These are phyloP conservation scores for Poecilia picta DNA, from an alignment of 2,797 vertebrate species.

Conservation along the genomic window DNA sequence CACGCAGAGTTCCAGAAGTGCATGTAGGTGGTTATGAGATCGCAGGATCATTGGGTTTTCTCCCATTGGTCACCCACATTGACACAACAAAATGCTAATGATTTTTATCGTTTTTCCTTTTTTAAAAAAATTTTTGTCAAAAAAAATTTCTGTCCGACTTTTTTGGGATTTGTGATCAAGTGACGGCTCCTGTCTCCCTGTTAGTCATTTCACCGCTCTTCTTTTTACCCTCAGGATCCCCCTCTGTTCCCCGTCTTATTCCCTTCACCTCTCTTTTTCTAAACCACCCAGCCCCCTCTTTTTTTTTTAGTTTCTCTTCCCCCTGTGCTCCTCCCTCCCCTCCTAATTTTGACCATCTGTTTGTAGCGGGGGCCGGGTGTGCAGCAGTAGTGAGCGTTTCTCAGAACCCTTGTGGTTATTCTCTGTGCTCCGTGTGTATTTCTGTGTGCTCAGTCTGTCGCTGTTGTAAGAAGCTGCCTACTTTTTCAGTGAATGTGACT, in stretches of 20 bases:
- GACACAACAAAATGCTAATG: constrained; percentile 39
- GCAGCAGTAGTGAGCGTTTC: constrained; percentile 63
- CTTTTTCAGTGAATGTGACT: constrained; percentile 66
- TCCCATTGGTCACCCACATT: constrained; percentile 53
- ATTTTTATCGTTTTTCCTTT: background rate
- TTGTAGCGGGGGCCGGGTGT: constrained; percentile 63
- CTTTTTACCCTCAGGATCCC: constrained; percentile 12
- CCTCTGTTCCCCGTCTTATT: constrained; percentile 20
- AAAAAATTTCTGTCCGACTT: constrained; percentile 1
- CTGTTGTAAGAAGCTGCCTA: constrained; percentile 67
- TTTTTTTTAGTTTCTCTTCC: constrained; percentile 22
- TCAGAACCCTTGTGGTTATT: constrained; percentile 72
- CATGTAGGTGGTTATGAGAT: constrained; percentile 53
- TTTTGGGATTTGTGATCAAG: background rate
- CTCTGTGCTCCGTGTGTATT: constrained; percentile 20
- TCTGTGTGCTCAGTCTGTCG: constrained; percentile 19
- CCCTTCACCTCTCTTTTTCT: constrained; percentile 33
- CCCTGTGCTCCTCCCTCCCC: background rate
- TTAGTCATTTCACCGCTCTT: constrained; percentile 19
- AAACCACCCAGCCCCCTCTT: background rate
- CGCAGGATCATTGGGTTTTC: constrained; percentile 50
- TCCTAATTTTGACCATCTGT: constrained; percentile 62
- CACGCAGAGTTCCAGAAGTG: constrained; percentile 30
- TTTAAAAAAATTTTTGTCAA: background rate
- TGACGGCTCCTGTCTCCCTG: background rate